Conservation (phyloP, 2,797 vertebrate species). For the Tapirus indicus region DNA sequence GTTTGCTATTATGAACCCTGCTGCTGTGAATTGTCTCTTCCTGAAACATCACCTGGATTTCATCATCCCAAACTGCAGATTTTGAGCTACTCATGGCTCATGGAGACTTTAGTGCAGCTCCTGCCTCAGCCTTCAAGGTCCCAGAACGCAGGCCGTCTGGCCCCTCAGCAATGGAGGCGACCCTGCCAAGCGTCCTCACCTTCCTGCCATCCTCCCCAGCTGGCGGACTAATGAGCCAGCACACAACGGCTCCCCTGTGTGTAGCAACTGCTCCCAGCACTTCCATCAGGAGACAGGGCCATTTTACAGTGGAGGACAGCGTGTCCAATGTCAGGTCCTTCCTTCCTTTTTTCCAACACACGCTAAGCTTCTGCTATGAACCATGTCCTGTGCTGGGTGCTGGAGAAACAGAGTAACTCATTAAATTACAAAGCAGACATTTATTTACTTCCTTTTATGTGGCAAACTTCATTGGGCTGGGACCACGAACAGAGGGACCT, state of each 20-base stretch:
- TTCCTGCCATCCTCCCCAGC: neutral
- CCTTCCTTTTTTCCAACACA: neutral
- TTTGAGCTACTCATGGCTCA: neutral
- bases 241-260: neutral
- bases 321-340: too few species aligned
- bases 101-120: neutral
- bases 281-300: neutral
- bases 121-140: neutral
- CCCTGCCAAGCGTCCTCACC: neutral
- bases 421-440: neutral
- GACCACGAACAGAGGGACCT: neutral
- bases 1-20: neutral
- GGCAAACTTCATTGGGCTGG: neutral
- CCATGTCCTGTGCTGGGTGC: neutral
- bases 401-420: neutral
- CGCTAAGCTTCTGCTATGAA: neutral
- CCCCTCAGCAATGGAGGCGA: neutral
- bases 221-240: neutral
- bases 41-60: conserved; percentile 28
- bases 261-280: neutral
- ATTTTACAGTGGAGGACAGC: neutral
- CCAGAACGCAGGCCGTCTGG: neutral
- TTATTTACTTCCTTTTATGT: neutral
- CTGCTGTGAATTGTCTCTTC: conserved; percentile 16
- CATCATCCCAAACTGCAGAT: neutral